These are phyloP conservation scores for Myrmophylax atrothorax DNA, from an alignment of 2,113 vertebrate species.

Conservation along the genomic window DNA sequence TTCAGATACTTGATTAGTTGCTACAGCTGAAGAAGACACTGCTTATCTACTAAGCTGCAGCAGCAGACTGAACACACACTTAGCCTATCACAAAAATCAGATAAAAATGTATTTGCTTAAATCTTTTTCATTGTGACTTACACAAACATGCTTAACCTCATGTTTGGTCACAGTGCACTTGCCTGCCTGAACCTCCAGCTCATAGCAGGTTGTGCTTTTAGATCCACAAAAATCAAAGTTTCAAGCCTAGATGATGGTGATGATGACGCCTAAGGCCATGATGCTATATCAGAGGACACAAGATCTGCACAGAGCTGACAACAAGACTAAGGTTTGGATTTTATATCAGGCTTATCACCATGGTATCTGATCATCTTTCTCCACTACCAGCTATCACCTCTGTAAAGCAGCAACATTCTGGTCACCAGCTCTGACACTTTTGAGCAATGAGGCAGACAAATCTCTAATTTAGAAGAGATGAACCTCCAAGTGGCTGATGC, in stretches of 20 bases:
- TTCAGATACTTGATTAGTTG: background rate
- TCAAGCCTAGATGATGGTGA: background rate
- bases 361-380: background rate
- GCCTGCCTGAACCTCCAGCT: background rate
- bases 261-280: background rate
- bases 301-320: background rate
- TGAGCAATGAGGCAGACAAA: background rate
- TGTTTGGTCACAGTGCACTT: background rate
- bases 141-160: background rate
- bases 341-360: background rate
- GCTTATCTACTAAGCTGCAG: background rate
- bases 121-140: background rate
- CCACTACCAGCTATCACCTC: background rate
- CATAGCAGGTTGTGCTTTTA: background rate
- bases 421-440: background rate
- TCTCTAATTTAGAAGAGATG: background rate
- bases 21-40: background rate
- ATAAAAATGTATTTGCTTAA: conserved; percentile 24
- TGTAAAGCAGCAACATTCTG: background rate
- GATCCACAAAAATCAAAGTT: background rate
- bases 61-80: background rate
- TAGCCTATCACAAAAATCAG: background rate
- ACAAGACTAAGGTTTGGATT: background rate
- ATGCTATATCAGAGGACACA: background rate
- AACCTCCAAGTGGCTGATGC: background rate